Conservation (phyloP, 2,888 invertebrate species). For the Pachydiplax longipennis region DNA sequence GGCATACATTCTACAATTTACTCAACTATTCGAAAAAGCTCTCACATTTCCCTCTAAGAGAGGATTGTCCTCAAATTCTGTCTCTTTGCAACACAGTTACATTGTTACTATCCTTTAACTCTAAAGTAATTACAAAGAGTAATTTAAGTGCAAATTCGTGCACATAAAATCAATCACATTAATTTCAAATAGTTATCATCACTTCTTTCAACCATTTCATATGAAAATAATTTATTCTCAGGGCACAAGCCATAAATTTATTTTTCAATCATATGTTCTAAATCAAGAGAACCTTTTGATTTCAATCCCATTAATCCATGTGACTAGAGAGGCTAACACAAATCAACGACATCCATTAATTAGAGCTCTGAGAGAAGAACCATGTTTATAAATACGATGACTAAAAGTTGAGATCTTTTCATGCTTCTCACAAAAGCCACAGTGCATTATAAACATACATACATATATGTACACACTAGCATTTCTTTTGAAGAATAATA, state of each 20-base stretch:
- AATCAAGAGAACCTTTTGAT: not conserved
- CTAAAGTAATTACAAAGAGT: not conserved
- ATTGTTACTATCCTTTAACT: not conserved
- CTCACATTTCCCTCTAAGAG: not conserved
- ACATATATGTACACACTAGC: too few relatives aligned
- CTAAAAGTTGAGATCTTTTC: not conserved
- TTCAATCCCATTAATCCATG: not conserved
- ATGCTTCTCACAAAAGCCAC: not conserved
- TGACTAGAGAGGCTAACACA: conserved; percentile 22
- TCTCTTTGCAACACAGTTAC: not conserved
- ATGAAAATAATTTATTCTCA: not conserved
- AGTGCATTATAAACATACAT: not conserved
- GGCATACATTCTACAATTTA: not conserved
- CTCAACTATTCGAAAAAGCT: not conserved
- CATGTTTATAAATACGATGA: not conserved
- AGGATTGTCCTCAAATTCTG: not conserved
- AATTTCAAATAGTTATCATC: not conserved
- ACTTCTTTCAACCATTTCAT: not conserved
- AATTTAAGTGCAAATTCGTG: not conserved
- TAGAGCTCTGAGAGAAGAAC: not conserved
- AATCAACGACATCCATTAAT: not conserved
- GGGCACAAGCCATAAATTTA: not conserved
- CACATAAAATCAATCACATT: not conserved
- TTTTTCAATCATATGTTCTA: not conserved
- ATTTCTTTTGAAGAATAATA: not conserved